Percentiles rank a stretch among this genome's conserved stretches.
phyloP scores from a whole-genome alignment of 1,140 invertebrate genomes.

The Aplysia californica region DNA sequence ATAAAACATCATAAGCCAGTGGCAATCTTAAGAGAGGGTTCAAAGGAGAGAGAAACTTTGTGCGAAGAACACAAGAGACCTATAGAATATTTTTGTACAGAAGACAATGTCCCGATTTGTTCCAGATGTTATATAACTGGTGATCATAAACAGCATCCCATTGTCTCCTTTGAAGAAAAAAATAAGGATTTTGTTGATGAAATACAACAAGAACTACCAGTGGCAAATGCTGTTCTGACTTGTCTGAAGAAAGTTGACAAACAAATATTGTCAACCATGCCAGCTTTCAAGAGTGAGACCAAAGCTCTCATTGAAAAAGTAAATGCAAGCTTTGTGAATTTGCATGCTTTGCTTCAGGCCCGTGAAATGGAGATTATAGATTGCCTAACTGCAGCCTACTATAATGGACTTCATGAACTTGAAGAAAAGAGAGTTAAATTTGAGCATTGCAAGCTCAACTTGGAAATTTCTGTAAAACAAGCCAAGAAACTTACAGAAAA shows the following conservation, averaged over 20 bases:
- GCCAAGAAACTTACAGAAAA: conserved; percentile 18
- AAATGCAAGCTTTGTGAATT: background rate
- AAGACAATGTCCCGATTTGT: conserved; percentile 13
- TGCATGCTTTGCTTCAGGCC: conserved; percentile 10
- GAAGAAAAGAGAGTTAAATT: background rate
- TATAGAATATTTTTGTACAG: conserved; percentile 20
- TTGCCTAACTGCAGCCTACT: background rate
- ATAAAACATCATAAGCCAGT: conserved; percentile 16
- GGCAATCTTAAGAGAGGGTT: background rate
- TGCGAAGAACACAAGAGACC: conserved; percentile 18
- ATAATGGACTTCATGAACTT: background rate
- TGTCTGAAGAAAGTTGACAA: background rate
- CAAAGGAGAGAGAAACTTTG: no score
- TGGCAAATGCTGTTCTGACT: background rate
- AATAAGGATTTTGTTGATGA: conserved; percentile 10
- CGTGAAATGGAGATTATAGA: conserved; percentile 21
- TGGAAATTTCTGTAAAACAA: conserved; percentile 6
- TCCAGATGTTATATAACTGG: conserved; percentile 24
- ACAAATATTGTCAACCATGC: background rate
- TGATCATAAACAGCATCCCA: conserved; percentile 23
- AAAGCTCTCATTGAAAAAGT: conserved; percentile 13
- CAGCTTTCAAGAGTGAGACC: conserved; percentile 6
- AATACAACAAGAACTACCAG: conserved; percentile 11
- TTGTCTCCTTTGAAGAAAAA: conserved; percentile 23
- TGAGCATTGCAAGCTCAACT: background rate